Conservation (phyloP, 2,113 vertebrate species). For the Indicator maculatus region DNA sequence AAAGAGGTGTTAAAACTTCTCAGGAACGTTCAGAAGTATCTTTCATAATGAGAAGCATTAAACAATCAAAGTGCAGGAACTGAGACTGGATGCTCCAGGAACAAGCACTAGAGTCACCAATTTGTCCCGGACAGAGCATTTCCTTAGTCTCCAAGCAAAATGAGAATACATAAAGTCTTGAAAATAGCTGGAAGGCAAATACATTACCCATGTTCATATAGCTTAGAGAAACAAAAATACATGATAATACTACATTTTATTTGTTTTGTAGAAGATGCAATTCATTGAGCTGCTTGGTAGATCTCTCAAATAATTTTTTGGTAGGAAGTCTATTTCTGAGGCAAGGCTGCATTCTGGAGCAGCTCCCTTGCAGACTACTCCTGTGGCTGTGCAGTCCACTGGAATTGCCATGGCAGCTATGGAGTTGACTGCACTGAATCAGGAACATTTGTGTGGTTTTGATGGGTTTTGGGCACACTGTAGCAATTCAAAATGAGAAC, state of each 20-base stretch:
- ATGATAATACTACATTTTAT: neutral
- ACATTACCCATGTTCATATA: neutral
- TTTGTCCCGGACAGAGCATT: neutral
- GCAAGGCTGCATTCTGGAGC: neutral
- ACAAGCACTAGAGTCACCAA: neutral
- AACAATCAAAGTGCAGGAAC: neutral
- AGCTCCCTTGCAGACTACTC: neutral
- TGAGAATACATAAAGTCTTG: neutral
- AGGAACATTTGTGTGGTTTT: neutral
- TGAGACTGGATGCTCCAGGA: neutral
- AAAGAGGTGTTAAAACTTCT: conserved; percentile 19
- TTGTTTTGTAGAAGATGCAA: neutral
- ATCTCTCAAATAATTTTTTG: neutral
- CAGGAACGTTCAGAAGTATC: neutral
- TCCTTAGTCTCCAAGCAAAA: neutral
- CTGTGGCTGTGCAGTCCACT: accelerated
- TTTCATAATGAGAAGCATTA: neutral
- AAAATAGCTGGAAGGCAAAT: neutral
- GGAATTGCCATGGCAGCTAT: neutral
- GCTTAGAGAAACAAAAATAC: neutral
- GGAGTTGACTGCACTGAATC: neutral
- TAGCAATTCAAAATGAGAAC: neutral
- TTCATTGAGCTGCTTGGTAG: neutral
- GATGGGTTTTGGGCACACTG: neutral
- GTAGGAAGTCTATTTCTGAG: neutral